These are phyloP conservation scores for Malacoctenus gilli DNA, from an alignment of 2,797 vertebrate species.

Conservation along the genomic window DNA sequence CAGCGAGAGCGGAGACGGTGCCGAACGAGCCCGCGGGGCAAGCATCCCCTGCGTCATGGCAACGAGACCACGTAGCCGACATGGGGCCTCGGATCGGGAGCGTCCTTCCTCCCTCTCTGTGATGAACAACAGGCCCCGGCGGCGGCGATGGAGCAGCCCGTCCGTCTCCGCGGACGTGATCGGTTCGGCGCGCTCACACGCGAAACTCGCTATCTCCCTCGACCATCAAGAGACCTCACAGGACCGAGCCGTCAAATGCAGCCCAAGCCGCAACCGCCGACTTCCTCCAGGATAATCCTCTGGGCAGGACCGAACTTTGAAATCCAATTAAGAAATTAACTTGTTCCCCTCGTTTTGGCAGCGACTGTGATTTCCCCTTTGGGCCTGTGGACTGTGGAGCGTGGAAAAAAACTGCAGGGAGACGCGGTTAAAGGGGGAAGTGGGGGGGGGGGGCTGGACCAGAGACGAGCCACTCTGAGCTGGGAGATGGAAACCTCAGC, in stretches of 20 bases:
- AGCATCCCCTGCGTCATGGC: constrained; percentile 47
- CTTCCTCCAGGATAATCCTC: constrained; percentile 67
- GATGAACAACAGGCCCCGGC: constrained; percentile 60
- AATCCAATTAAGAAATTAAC: constrained; percentile 75
- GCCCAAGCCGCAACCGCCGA: constrained; percentile 67
- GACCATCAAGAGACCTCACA: constrained; percentile 68
- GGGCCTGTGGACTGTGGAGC: constrained; percentile 55
- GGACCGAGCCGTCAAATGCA: constrained; percentile 44
- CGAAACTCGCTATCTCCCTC: constrained; percentile 47
- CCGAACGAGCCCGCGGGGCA: constrained; percentile 53
- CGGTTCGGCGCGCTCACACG: constrained; percentile 37
- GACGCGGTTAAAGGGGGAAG: constrained; percentile 36
- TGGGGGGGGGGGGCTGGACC: constrained; percentile 20
- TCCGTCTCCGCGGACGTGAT: constrained; percentile 59
- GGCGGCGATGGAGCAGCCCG: constrained; percentile 52
- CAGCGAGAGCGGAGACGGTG: constrained; percentile 38
- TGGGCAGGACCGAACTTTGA: constrained; percentile 60
- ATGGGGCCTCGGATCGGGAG: constrained; percentile 46
- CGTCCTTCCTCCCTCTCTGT: constrained; percentile 39
- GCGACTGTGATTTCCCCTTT: constrained; percentile 54
- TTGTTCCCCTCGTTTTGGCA: constrained; percentile 66
- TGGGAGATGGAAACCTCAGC: neutral
- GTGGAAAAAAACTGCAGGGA: constrained; percentile 48
- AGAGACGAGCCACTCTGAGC: constrained; percentile 29
- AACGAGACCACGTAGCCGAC: constrained; percentile 53